Percentiles rank a stretch among this genome's conserved stretches.
phyloP scores from a whole-genome alignment of 1,140 invertebrate genomes.

The Ooceraea biroi region DNA sequence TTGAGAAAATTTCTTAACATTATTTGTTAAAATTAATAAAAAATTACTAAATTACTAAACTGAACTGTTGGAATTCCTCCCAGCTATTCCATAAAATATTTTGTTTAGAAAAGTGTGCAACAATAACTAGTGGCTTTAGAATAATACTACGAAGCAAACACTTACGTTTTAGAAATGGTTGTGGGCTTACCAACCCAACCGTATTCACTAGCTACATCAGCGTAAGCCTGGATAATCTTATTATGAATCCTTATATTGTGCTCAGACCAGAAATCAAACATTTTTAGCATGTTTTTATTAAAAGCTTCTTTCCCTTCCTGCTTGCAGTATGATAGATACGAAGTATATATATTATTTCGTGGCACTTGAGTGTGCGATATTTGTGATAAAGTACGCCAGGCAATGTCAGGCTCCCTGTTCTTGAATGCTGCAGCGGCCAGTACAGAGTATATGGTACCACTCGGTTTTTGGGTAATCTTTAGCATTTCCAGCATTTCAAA shows the following conservation, averaged over 20 bases:
- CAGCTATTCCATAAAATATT: too few species aligned
- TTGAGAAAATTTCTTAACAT: neutral
- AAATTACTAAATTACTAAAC: neutral
- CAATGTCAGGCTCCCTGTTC: constrained; percentile 86
- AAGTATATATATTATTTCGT: constrained; percentile 78
- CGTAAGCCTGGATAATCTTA: constrained; percentile 49
- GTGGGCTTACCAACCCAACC: constrained; percentile 80
- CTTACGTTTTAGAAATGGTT: constrained; percentile 73
- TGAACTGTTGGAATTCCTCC: too few species aligned
- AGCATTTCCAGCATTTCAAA: constrained; percentile 88
- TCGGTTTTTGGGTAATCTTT: constrained; percentile 81
- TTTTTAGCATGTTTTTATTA: constrained; percentile 83
- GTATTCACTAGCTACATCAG: constrained; percentile 54
- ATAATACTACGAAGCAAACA: neutral
- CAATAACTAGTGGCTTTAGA: neutral
- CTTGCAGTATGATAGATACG: constrained; percentile 85
- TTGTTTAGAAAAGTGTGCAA: too few species aligned
- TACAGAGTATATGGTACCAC: constrained; percentile 80
- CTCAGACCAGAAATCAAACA: constrained; percentile 83
- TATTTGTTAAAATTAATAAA: neutral
- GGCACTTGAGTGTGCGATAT: constrained; percentile 51
- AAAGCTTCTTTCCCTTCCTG: constrained; percentile 77
- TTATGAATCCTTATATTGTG: constrained; percentile 62
- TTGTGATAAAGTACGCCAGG: constrained; percentile 86
- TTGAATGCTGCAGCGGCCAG: constrained; percentile 87